Evolutionary conservation across 2,113 vertebrate species (phyloP).

Genomic region (Pipa parva): DNA sequence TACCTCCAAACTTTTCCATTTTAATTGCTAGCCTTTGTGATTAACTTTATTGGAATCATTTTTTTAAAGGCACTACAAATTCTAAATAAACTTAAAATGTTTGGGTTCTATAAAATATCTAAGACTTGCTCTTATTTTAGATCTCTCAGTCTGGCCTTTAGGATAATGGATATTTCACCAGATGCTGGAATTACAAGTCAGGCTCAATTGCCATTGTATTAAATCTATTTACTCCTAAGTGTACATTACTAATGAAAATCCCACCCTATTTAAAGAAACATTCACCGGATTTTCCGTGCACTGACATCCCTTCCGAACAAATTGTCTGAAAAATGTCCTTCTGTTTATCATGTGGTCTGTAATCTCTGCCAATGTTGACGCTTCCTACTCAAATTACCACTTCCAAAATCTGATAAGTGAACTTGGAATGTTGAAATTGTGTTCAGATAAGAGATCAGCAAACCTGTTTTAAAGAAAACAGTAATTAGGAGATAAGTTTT

Average conservation of each 20-base stretch:
- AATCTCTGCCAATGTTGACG: constrained; percentile 39
- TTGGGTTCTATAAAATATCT: background rate
- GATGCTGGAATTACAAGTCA: constrained; percentile 6
- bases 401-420: constrained; percentile 40
- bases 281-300: background rate
- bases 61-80: too few relatives aligned
- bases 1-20: too few relatives aligned
- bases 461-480: constrained; percentile 34
- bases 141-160: background rate
- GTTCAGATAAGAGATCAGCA: constrained; percentile 41
- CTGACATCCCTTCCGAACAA: constrained; percentile 19
- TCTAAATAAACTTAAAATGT: background rate
- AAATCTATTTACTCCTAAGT: background rate
- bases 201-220: background rate
- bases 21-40: too few relatives aligned
- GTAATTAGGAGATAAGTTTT: constrained; percentile 38
- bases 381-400: constrained; percentile 41
- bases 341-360: constrained; percentile 36
- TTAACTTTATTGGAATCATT: too few relatives aligned
- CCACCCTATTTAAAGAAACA: background rate
- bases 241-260: constrained; percentile 5
- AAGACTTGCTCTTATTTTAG: too few relatives aligned
- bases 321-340: constrained; percentile 30
- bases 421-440: constrained; percentile 42
- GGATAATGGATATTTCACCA: background rate